Evolutionary conservation across 2,888 invertebrate genomes (phyloP), one percentile per base, ranked within the genome.

Genomic region (Criorhina ranunculi): DNA sequence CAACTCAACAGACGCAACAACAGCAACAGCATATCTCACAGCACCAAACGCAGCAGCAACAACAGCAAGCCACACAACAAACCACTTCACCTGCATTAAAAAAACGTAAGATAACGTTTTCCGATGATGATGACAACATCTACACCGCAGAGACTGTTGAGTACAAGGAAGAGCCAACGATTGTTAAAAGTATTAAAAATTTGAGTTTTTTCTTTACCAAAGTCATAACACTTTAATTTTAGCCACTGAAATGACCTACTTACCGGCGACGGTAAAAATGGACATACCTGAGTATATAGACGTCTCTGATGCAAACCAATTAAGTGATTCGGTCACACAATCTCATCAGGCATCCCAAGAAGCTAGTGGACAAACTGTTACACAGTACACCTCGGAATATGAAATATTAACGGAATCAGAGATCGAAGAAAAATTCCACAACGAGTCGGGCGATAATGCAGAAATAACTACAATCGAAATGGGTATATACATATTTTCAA

Each of bases 241-340:
- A 91, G 91, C 91, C 70, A 90, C 93, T 40, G 91, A 91, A 90
- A 89, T 91, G 89, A 90, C 91, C n/a, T 91, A 91, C 79, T 87
- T 91, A 64, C 90, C 91, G 29, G 92, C 93, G 82, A 91, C 92
- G 76, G 91, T 93, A 15, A 93, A 93, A 89, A 89, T 93, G 89
- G 93, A 93, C 88, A 93, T 93, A 90, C 93, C 93, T 17, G 93
- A 93, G 87, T 93, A 93, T 87, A 91, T 93, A 86, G 93, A 93
- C 87, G 90, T 92, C 2, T 89, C 90, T 24, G 92, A 91, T 86
- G 88, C 89, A 0, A 88, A 88, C 53, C 89, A 89, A 59, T 67
- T 91, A 24, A 89, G 88, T 12, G 91, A 90, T 37, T 88, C 89
- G 0, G 89, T 89, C n/a, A 49, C 86, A 31, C 90, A 90, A 69